A percentile compares a stretch with the other conserved stretches of the same genome.
Evolutionary conservation across 2,113 vertebrate species (phyloP).

Genomic region (Orcinus orca): DNA sequence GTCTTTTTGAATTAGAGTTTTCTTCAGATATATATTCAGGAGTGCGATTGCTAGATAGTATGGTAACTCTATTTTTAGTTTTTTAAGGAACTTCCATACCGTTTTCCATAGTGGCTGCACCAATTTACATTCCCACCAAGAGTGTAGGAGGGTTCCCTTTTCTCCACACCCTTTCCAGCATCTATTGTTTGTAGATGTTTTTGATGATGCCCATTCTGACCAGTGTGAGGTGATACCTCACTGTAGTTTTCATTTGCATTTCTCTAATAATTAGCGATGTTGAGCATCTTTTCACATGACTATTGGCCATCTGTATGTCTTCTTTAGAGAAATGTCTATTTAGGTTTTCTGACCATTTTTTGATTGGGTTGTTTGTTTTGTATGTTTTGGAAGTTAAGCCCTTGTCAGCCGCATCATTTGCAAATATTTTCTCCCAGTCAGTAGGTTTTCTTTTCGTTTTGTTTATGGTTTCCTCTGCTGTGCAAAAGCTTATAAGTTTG

Average conservation of each 20-base stretch:
- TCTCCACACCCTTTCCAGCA: not conserved
- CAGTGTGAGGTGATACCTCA: not conserved
- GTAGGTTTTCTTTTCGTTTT: not conserved
- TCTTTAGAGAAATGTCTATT: not conserved
- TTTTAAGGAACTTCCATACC: not conserved
- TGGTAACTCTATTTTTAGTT: not conserved
- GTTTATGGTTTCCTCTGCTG: not conserved
- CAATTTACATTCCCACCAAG: not conserved
- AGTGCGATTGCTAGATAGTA: no score
- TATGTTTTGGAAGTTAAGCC: not conserved
- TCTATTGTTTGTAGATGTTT: not conserved
- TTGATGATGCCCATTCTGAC: not conserved
- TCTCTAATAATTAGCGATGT: not conserved
- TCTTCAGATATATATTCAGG: not conserved
- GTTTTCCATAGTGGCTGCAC: not conserved
- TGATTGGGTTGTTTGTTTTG: not conserved
- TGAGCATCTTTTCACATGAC: not conserved
- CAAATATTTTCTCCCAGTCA: not conserved
- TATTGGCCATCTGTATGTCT: not conserved
- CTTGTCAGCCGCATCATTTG: not conserved
- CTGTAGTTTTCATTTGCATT: not conserved
- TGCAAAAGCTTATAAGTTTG: not conserved
- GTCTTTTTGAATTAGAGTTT: not conserved
- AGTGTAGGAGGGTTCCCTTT: not conserved
- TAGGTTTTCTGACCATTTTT: not conserved